These are phyloP conservation scores for Rousettus madagascariensis DNA, from an alignment of 2,797 vertebrate species.

Conservation along the genomic window DNA sequence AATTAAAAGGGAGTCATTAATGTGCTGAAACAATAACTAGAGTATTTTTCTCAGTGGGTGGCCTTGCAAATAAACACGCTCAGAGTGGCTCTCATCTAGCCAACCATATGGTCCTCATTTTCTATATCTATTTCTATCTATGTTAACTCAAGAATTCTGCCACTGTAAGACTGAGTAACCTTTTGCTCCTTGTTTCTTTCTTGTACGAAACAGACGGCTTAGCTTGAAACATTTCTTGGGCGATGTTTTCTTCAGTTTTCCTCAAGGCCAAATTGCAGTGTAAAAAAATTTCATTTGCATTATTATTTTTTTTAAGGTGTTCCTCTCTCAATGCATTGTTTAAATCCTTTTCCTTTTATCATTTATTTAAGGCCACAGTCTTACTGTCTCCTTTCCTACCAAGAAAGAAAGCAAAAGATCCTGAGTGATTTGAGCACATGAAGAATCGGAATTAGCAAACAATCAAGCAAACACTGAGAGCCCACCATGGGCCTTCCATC, in stretches of 20 bases:
- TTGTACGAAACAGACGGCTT: conserved; percentile 38
- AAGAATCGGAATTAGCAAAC: background rate
- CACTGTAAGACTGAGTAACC: conserved; percentile 2
- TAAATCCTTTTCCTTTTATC: background rate
- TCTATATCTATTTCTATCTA: conserved; percentile 57
- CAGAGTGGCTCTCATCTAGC: background rate
- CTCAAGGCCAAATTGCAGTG: background rate
- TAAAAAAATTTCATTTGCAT: background rate
- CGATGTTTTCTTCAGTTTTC: conserved; percentile 30
- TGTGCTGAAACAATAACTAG: background rate
- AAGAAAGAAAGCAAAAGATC: background rate
- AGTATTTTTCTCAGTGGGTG: conserved; percentile 51
- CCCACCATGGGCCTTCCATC: background rate
- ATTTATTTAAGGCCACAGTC: background rate
- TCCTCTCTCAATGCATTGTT: background rate
- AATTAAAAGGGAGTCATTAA: conserved; percentile 39
- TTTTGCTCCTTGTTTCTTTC: background rate
- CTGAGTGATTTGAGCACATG: background rate
- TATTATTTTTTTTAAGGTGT: background rate
- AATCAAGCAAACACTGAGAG: background rate
- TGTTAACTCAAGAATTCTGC: conserved; percentile 54
- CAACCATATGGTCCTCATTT: conserved; percentile 53
- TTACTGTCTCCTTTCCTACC: background rate
- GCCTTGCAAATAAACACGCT: conserved; percentile 4
- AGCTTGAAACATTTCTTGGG: conserved; percentile 34